Percentiles rank a stretch among this genome's conserved stretches.
Conservation (phyloP, 1,140 invertebrate genomes). For the Scylla paramamosain region DNA sequence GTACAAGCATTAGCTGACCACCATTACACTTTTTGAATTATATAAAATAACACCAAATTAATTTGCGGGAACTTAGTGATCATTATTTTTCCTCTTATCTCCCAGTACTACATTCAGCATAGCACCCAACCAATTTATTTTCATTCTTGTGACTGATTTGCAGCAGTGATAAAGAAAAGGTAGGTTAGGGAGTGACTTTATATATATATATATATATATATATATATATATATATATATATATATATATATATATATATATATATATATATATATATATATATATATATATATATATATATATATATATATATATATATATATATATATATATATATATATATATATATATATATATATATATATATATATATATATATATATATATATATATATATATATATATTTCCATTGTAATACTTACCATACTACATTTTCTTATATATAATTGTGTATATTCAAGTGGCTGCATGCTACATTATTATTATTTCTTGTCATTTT, state of each 20-base stretch:
- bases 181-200: neutral
- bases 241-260: slow-evolving; percentile 26
- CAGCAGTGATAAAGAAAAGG: neutral
- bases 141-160: neutral
- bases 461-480: too few relatives aligned
- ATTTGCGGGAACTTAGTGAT: too few relatives aligned
- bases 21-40: too few relatives aligned
- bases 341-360: slow-evolving; percentile 26
- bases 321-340: neutral
- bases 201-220: slow-evolving; percentile 26
- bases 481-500: too few relatives aligned
- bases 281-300: slow-evolving; percentile 19
- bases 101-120: too few relatives aligned
- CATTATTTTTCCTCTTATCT: too few relatives aligned
- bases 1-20: too few relatives aligned
- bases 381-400: slow-evolving; percentile 26
- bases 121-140: too few relatives aligned
- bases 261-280: slow-evolving; percentile 26
- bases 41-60: too few relatives aligned
- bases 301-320: neutral
- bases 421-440: neutral
- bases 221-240: slow-evolving; percentile 26
- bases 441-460: neutral
- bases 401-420: neutral
- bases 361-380: slow-evolving; percentile 26